Percentiles rank a stretch among this genome's conserved stretches.
Conservation (phyloP, 1,140 invertebrate species). For the Drosophila ercepeae region DNA sequence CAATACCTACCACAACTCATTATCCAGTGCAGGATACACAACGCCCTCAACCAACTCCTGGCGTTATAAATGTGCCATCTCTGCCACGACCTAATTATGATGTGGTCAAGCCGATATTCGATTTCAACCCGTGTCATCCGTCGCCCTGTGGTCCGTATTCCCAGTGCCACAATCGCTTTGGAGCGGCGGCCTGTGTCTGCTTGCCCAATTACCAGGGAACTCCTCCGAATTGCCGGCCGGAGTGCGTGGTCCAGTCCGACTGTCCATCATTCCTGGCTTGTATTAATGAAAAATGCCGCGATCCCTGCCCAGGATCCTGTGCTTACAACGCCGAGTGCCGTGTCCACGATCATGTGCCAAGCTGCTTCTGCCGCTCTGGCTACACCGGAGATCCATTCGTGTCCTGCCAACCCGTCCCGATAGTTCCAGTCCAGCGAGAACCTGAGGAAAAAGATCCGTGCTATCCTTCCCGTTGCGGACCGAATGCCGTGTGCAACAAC, state of each 20-base stretch:
- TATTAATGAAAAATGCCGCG: slow-evolving; percentile 91
- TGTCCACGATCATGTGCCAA: slow-evolving; percentile 90
- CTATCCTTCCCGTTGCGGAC: slow-evolving; percentile 88
- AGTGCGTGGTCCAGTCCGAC: slow-evolving; percentile 88
- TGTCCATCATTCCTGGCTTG: slow-evolving; percentile 90
- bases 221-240: slow-evolving; percentile 89
- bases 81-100: slow-evolving; percentile 82
- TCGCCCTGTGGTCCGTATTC: slow-evolving; percentile 90
- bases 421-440: slow-evolving; percentile 87
- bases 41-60: slow-evolving; percentile 19
- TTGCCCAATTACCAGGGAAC: slow-evolving; percentile 87
- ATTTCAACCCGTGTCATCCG: slow-evolving; percentile 86
- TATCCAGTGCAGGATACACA: slow-evolving; percentile 16
- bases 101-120: slow-evolving; percentile 85
- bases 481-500: slow-evolving; percentile 89
- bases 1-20: slow-evolving; percentile 6
- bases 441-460: slow-evolving; percentile 87
- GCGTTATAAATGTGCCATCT: slow-evolving; percentile 43
- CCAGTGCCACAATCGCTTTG: slow-evolving; percentile 86
- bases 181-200: slow-evolving; percentile 87
- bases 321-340: slow-evolving; percentile 90
- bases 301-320: slow-evolving; percentile 91
- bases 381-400: slow-evolving; percentile 88
- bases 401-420: slow-evolving; percentile 83
- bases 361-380: slow-evolving; percentile 89